These are phyloP conservation scores for Syndactyla subalaris DNA, from an alignment of 2,797 vertebrate genomes.

Conservation along the genomic window DNA sequence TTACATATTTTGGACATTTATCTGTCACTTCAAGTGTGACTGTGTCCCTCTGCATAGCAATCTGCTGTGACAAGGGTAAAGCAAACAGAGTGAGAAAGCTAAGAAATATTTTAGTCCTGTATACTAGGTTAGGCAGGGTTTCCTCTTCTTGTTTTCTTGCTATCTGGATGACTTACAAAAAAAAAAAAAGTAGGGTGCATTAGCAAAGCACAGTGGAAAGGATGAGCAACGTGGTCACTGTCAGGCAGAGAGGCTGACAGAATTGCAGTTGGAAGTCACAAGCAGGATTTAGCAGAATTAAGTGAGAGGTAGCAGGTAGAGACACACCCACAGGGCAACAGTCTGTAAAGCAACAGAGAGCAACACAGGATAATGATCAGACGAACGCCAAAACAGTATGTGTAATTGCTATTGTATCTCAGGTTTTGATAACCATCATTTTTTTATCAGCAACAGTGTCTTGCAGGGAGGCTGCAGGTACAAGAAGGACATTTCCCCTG, in stretches of 20 bases:
- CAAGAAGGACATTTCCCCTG: background rate
- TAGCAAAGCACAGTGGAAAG: background rate
- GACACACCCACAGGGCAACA: background rate
- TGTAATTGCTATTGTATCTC: background rate
- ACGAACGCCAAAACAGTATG: background rate
- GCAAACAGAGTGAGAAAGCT: background rate
- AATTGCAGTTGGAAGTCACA: background rate
- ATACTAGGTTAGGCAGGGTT: background rate
- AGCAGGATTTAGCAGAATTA: background rate
- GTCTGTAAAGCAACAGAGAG: background rate
- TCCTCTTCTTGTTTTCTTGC: background rate
- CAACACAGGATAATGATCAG: background rate
- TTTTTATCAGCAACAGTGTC: background rate
- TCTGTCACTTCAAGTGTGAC: constrained; percentile 27
- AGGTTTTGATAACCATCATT: background rate
- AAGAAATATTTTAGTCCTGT: background rate
- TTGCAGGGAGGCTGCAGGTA: background rate
- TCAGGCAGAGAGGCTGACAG: background rate
- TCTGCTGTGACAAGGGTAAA: constrained; percentile 33
- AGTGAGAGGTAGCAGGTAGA: background rate
- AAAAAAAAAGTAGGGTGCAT: background rate
- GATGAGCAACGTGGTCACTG: background rate
- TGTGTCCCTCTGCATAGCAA: background rate
- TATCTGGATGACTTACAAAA: background rate
- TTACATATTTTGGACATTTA: constrained; percentile 20